Percentiles rank a stretch among this genome's conserved stretches.
These are phyloP conservation scores for Intellagama lesueurii DNA, from an alignment of 2,797 vertebrate species.

Conservation along the genomic window DNA sequence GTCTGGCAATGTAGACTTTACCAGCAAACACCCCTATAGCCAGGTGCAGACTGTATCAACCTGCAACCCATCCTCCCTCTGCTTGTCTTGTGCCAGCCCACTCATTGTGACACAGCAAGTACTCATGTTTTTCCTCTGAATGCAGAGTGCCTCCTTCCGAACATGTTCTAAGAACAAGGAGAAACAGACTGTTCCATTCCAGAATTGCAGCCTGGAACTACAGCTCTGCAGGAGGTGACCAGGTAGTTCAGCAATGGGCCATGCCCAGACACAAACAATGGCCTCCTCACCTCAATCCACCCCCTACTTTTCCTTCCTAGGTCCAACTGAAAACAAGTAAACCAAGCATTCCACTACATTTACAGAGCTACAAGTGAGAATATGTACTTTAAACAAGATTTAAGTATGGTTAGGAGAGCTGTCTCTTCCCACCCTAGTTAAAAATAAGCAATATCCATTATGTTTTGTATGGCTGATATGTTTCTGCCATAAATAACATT, in stretches of 20 bases:
- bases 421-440: not conserved
- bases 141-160: not conserved
- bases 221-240: not conserved
- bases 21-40: not conserved
- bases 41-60: not conserved
- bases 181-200: constrained; percentile 42
- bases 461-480: not conserved
- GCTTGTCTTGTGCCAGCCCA: not conserved
- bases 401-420: not conserved
- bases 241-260: not conserved
- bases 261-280: not conserved
- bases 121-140: constrained; percentile 7
- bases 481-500: not conserved
- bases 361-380: too few species aligned
- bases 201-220: not conserved
- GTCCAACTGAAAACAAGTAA: not conserved
- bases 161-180: constrained; percentile 35
- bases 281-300: not conserved
- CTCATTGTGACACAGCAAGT: constrained; percentile 23
- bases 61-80: not conserved
- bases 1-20: not conserved
- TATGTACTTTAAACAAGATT: not conserved
- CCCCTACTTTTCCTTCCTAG: not conserved
- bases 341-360: not conserved
- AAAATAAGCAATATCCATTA: constrained; percentile 17